A percentile compares a stretch with the other conserved stretches of the same genome.
These are phyloP conservation scores for Plagiodera versicolora DNA, from an alignment of 2,888 invertebrate species.

Conservation along the genomic window DNA sequence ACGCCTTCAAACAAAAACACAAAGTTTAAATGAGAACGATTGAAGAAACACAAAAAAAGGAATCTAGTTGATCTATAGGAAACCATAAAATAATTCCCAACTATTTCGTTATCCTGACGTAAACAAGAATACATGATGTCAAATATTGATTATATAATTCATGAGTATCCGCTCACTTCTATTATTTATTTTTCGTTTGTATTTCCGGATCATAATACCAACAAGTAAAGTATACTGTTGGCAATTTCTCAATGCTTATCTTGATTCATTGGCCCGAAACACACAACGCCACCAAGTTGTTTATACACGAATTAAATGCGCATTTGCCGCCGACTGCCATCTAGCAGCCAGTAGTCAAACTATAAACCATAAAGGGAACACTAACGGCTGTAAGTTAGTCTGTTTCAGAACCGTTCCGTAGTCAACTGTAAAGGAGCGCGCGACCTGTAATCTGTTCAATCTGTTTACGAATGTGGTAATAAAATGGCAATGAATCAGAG, in stretches of 20 bases:
- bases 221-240: no score
- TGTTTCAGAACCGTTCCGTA: constrained; percentile 38
- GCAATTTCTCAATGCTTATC: not conserved
- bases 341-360: constrained; percentile 51
- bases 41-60: no score
- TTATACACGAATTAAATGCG: constrained; percentile 19
- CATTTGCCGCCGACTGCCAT: constrained; percentile 41
- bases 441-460: constrained; percentile 12
- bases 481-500: not conserved
- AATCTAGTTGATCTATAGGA: no score
- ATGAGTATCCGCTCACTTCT: no score
- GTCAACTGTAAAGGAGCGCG: constrained; percentile 27
- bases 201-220: no score
- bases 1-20: no score
- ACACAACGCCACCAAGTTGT: constrained; percentile 23
- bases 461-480: not conserved
- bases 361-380: constrained; percentile 41
- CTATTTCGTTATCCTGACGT: no score
- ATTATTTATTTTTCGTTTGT: no score
- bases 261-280: constrained; percentile 3
- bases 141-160: no score
- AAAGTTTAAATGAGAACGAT: no score
- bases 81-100: no score
- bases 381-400: constrained; percentile 37
- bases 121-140: no score